Conservation (phyloP, 2,888 invertebrate species). For the Orchesella flavescens region DNA sequence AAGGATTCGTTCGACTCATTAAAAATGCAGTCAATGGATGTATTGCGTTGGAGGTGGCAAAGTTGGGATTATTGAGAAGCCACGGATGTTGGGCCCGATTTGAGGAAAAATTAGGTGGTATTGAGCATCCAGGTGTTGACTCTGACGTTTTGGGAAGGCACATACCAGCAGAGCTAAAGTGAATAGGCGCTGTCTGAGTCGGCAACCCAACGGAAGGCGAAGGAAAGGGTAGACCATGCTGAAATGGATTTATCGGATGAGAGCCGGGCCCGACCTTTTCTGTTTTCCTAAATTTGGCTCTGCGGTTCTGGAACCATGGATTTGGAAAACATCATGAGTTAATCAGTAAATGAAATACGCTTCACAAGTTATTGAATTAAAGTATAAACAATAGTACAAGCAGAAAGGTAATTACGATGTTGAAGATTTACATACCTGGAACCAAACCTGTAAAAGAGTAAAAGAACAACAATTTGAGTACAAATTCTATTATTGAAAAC, state of each 20-base stretch:
- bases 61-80: neutral
- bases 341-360: too few relatives aligned
- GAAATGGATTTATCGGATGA: slow-evolving; percentile 15
- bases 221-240: neutral
- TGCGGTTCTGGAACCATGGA: slow-evolving; percentile 51
- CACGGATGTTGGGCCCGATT: neutral
- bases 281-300: slow-evolving; percentile 43
- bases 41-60: neutral
- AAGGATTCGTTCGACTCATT: slow-evolving; percentile 10
- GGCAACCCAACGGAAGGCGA: slow-evolving; percentile 6
- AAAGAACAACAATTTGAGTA: neutral
- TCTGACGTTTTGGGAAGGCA: neutral
- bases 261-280: slow-evolving; percentile 33
- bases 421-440: too few relatives aligned
- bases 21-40: slow-evolving; percentile 10
- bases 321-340: too few relatives aligned
- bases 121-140: neutral
- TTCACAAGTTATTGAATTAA: too few relatives aligned
- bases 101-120: neutral
- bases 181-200: neutral
- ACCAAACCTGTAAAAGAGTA: neutral
- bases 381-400: neutral
- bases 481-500: neutral
- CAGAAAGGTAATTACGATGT: too few relatives aligned
- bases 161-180: neutral